Base-by-base conservation (phyloP, 2,888 invertebrate species). In the Melanotus villosus region DNA sequence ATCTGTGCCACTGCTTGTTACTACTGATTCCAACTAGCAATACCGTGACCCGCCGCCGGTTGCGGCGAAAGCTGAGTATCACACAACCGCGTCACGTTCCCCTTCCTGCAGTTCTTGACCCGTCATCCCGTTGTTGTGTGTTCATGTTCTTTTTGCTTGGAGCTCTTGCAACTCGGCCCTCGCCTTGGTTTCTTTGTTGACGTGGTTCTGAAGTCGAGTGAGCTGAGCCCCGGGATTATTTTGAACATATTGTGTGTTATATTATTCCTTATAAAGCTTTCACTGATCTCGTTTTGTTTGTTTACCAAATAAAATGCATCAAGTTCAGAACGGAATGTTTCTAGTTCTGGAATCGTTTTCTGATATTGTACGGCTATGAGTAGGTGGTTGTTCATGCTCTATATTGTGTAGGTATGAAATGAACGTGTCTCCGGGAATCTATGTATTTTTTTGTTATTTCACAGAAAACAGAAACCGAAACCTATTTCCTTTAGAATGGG, bases 1-100 rank as follows among this genome's bases (percentile, higher is more conserved):
- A 41, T 58, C 30, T 62, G 19, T 59, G 64, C 64, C 68, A 45
- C 64, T 58, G 12, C 43, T 36, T 32, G 32, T 21, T 18, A 26
- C 57, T 65, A 34, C 52, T 65, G 68, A 54, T 34, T 18, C 52
- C 16, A 43, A 62, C 70, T 73, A 73, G 66, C 52, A 74, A 71
- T 70, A 77, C 78, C 78, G 72, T 75, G 75, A 74, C 75, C 76
- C 77, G 78, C 75, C 78, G 73, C 74, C 76, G 75, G 78, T 74
- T 76, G 76, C 77, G 76, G 79, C 77, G 76, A 79, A 80, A 80
- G 78, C 78, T 78, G 77, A 75, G 76, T 79, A 80, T 79, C 80
- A 79, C 78, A 78, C 76, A 80, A 78, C 79, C 79, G 75, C 75
- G 78, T 80, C 80, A 81, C 81, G 81, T 80, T 77, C 79, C 76